phyloP scores from a whole-genome alignment of 2,888 invertebrate species.

The Drosophila histrio region DNA sequence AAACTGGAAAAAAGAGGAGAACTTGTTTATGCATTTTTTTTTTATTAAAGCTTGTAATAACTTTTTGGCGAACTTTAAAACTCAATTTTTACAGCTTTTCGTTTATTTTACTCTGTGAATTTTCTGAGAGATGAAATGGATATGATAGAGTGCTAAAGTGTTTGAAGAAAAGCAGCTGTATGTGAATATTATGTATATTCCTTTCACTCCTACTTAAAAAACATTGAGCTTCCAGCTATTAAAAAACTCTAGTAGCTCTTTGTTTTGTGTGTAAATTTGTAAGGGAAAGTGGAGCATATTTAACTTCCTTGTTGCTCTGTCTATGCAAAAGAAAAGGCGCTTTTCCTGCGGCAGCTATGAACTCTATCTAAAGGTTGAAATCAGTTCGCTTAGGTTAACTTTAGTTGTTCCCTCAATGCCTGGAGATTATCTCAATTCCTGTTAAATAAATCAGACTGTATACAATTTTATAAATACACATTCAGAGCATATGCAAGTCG shows the following conservation, averaged over 20 bases:
- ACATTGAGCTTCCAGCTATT: too few relatives aligned
- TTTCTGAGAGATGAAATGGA: background rate
- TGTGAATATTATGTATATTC: too few relatives aligned
- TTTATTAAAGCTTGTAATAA: conserved; percentile 15
- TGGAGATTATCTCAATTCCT: background rate
- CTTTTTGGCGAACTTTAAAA: conserved; percentile 24
- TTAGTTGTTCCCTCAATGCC: background rate
- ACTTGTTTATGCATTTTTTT: conserved; percentile 26
- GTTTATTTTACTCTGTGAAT: background rate
- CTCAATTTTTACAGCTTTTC: conserved; percentile 11
- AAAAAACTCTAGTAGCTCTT: too few relatives aligned
- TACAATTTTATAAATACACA: background rate
- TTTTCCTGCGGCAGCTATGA: background rate
- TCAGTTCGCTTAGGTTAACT: background rate
- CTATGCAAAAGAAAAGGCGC: background rate
- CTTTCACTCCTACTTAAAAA: too few relatives aligned
- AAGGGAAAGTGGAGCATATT: too few relatives aligned
- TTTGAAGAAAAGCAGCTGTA: background rate
- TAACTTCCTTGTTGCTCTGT: too few relatives aligned
- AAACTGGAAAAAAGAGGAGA: background rate
- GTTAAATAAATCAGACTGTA: background rate
- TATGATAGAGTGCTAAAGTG: background rate
- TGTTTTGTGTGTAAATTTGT: too few relatives aligned
- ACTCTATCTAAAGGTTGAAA: background rate
- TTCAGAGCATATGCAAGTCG: conserved; percentile 5